Conservation (phyloP, 2,113 vertebrate genomes). For the Machaerirhynchus nigripectus region DNA sequence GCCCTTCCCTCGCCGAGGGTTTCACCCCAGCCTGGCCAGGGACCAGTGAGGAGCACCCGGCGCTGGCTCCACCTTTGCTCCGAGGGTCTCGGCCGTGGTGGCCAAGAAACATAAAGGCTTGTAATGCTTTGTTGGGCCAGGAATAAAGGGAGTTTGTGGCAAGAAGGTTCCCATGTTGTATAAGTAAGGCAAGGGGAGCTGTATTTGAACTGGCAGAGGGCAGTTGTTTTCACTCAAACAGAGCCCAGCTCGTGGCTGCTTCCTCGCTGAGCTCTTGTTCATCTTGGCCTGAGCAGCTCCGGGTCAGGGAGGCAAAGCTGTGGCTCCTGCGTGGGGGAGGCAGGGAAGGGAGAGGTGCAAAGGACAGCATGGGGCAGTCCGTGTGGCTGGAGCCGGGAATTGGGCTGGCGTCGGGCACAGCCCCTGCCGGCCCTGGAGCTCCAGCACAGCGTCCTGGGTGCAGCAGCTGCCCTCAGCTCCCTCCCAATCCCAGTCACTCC, state of each 20-base stretch:
- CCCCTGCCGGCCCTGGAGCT: too few relatives aligned
- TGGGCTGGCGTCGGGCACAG: not conserved
- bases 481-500: not conserved
- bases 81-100: not conserved
- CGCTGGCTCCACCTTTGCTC: not conserved
- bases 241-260: conserved; percentile 40
- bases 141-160: conserved; percentile 18
- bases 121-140: not conserved
- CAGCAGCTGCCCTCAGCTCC: not conserved
- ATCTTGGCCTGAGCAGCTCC: conserved; percentile 14
- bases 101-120: conserved; percentile 41
- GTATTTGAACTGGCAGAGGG: conserved; percentile 61
- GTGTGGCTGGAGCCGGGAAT: accelerated
- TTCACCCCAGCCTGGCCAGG: not conserved
- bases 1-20: not conserved
- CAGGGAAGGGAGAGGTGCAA: not conserved
- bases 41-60: not conserved
- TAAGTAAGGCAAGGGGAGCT: conserved; percentile 34
- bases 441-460: too few relatives aligned
- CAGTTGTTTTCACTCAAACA: conserved; percentile 53
- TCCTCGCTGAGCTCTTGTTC: conserved; percentile 53
- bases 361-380: not conserved
- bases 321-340: not conserved
- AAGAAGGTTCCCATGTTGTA: conserved; percentile 42
- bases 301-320: not conserved